A percentile compares a stretch with the other conserved stretches of the same genome.
phyloP scores from a whole-genome alignment of 2,113 vertebrate genomes.

The Charina bottae region DNA sequence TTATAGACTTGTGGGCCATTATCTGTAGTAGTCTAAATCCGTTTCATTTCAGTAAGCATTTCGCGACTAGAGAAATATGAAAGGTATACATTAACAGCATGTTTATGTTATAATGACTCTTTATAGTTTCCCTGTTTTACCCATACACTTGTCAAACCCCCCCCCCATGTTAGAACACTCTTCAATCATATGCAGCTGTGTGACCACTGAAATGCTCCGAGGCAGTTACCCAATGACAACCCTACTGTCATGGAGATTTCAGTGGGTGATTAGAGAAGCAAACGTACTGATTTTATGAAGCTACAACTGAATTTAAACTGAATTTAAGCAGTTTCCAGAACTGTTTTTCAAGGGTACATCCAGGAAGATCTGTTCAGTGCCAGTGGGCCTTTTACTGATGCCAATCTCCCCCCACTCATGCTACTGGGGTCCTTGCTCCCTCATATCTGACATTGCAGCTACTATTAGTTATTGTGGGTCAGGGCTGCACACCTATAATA shows the following conservation, averaged over 20 bases:
- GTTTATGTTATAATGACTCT: not conserved
- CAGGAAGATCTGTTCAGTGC: not conserved
- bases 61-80: not conserved
- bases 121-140: not conserved
- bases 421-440: not conserved
- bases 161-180: not conserved
- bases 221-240: not conserved
- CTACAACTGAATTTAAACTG: not conserved
- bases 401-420: not conserved
- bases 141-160: not conserved
- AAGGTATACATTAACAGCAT: not conserved
- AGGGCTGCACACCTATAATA: not conserved
- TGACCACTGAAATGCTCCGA: conserved; percentile 7
- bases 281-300: not conserved
- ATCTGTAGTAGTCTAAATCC: not conserved
- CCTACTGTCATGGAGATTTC: not conserved
- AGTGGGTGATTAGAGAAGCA: not conserved
- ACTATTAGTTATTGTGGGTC: not conserved
- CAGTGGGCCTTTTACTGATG: not conserved
- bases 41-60: not conserved
- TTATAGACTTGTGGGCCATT: not conserved
- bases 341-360: not conserved
- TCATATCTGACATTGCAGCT: not conserved
- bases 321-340: not conserved
- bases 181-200: conserved; percentile 17